Base-by-base conservation (phyloP, 2,888 invertebrate genomes). In the Lypha dubia region DNA sequence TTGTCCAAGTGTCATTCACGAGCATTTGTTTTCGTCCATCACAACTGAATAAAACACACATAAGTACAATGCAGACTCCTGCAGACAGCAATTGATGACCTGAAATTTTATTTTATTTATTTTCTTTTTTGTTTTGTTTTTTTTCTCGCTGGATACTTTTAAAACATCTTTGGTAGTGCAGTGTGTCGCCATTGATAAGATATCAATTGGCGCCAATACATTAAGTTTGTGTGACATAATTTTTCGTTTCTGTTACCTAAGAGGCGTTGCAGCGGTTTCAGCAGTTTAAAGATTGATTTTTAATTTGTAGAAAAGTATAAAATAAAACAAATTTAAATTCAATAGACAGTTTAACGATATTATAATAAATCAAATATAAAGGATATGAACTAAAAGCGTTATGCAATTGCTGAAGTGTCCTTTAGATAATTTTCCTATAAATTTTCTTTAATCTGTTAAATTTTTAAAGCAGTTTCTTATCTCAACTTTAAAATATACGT, bases 151-250 rank as follows among this genome's bases (percentile, higher is more conserved):
- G 74, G 51, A 8, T 35, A 41, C 38, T 60, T 68, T 44, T n/a
- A 51, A n/a, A n/a, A 60, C n/a, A 58, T 75, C 71, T 53, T 38
- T 73, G 68, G 63, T 63, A 56, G 53, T 80, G 73, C 62, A 76
- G 71, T 73, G 56, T 65, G 81, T 86, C 87, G 87, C 87, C 86
- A 84, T 51, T 86, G 87, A 88, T 88, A 88, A 87, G 87, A 83
- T 87, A 87, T 87, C 87, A 80, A 63, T 88, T 87, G 88, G 88
- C 88, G 88, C 88, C 88, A 87, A 83, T 63, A 79, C 80, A 83
- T 84, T 84, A 85, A 65, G 84, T 87, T 82, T 74, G 83, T 85
- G 70, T 81, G 84, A 85, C 80, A 86, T 41, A 56, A 49, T 44
- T 67, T 56, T 56, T 77, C 24, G 9, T 46, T 75, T 70, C 22